These are phyloP conservation scores for Parochlus steinenii DNA, from an alignment of 2,888 invertebrate genomes.

Conservation along the genomic window DNA sequence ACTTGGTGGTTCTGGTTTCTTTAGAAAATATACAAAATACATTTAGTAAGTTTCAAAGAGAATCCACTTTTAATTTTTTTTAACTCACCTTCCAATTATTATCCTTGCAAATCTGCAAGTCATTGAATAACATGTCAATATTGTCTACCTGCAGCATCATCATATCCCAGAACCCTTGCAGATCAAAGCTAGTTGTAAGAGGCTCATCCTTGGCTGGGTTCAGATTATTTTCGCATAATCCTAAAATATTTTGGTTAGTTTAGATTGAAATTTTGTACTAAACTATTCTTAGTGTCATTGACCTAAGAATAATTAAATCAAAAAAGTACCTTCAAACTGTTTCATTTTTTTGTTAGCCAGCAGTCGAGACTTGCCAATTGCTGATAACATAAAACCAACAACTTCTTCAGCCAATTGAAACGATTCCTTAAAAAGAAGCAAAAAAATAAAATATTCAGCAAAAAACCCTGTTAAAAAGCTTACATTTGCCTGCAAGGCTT, in stretches of 20 bases:
- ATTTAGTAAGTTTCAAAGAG: background rate
- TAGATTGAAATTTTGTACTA: slow-evolving; percentile 16
- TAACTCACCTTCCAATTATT: slow-evolving; percentile 48
- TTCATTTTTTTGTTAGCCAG: slow-evolving; percentile 85
- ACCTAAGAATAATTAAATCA: background rate
- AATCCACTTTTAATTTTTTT: slow-evolving; percentile 3
- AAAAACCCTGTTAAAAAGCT: slow-evolving; percentile 14
- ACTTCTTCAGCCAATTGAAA: slow-evolving; percentile 57
- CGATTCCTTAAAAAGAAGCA: slow-evolving; percentile 18
- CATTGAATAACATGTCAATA: slow-evolving; percentile 60
- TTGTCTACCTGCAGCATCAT: slow-evolving; percentile 80
- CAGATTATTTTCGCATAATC: slow-evolving; percentile 45
- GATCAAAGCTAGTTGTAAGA: slow-evolving; percentile 75
- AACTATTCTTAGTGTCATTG: background rate
- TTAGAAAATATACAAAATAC: slow-evolving; percentile 14
- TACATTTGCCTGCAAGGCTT: slow-evolving; percentile 33
- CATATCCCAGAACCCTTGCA: slow-evolving; percentile 98
- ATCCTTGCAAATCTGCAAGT: slow-evolving; percentile 42
- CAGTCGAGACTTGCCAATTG: slow-evolving; percentile 80
- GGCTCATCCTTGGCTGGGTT: slow-evolving; percentile 60
- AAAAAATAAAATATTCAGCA: slow-evolving; percentile 11
- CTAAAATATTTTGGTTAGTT: slow-evolving; percentile 26
- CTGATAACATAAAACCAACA: slow-evolving; percentile 67
- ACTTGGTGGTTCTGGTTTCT: slow-evolving; percentile 17
- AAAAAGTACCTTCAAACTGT: slow-evolving; percentile 64